Percentiles rank a stretch among this genome's conserved stretches.
Evolutionary conservation across 2,113 vertebrate species (phyloP).

Genomic region (Tetrax tetrax): DNA sequence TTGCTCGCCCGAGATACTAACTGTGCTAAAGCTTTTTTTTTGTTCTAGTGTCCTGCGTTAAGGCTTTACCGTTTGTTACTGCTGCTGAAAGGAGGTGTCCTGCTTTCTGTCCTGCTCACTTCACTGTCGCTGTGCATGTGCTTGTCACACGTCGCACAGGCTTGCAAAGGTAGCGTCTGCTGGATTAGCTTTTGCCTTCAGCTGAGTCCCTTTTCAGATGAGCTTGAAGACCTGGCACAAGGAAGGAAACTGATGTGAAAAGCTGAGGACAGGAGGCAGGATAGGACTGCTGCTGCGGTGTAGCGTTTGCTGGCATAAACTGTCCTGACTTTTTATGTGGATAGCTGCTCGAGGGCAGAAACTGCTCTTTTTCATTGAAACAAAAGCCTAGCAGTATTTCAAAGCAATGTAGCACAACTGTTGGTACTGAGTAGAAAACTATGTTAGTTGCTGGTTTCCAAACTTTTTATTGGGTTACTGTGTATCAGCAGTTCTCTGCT

Average conservation of each 20-base stretch:
- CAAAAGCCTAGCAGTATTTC: neutral
- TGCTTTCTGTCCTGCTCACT: neutral
- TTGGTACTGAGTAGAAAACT: neutral
- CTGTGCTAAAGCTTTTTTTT: neutral
- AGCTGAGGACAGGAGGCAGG: neutral
- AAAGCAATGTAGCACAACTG: accelerated
- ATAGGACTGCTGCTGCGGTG: neutral
- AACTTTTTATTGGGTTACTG: neutral
- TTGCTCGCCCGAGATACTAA: neutral
- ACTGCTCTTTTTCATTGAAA: neutral
- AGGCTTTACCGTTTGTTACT: neutral
- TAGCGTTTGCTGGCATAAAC: neutral
- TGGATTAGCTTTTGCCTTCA: neutral
- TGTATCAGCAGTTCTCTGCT: neutral
- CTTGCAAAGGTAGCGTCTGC: neutral
- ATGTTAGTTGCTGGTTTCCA: neutral
- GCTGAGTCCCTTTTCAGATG: neutral
- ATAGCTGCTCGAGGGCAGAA: neutral
- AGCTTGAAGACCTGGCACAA: neutral
- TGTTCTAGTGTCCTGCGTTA: neutral
- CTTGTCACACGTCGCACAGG: neutral
- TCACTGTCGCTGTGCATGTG: neutral
- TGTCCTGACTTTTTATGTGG: neutral
- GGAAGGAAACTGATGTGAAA: neutral
- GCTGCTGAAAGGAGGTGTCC: neutral